Conservation (phyloP, 1,140 invertebrate species). For the Nasonia longicornis region DNA sequence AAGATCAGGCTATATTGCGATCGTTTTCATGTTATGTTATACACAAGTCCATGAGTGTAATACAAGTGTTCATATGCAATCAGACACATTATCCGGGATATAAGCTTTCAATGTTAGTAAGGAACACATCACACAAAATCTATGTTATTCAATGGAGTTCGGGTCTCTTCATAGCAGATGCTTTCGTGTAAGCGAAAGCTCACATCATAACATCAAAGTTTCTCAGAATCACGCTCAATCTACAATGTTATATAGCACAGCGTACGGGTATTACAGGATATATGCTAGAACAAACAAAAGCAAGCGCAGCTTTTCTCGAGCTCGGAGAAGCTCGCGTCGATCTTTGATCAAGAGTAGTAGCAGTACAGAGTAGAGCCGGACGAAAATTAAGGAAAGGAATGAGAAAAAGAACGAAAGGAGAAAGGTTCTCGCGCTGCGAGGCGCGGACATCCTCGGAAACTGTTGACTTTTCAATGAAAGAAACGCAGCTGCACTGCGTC, state of each 20-base stretch:
- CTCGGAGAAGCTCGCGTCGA: too few relatives aligned
- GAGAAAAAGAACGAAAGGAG: background rate
- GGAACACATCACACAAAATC: background rate
- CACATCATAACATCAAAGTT: background rate
- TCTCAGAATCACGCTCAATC: background rate
- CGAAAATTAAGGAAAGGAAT: background rate
- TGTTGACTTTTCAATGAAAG: background rate
- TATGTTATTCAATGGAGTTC: background rate
- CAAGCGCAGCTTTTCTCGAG: background rate
- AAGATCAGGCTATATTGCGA: too few relatives aligned
- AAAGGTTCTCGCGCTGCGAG: background rate
- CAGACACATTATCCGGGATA: background rate
- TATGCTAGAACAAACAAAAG: background rate
- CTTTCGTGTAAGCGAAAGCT: background rate
- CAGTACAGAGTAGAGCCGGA: background rate
- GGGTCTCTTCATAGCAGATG: background rate
- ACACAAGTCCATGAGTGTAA: too few relatives aligned
- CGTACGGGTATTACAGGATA: too few relatives aligned
- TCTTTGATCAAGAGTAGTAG: background rate
- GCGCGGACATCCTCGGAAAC: background rate
- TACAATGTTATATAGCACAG: too few relatives aligned
- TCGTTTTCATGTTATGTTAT: too few relatives aligned
- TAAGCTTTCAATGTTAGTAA: background rate
- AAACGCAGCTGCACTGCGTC: constrained; percentile 11
- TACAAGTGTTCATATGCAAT: too few relatives aligned